phyloP scores from a whole-genome alignment of 2,113 vertebrate species.

The Rhea americana region DNA sequence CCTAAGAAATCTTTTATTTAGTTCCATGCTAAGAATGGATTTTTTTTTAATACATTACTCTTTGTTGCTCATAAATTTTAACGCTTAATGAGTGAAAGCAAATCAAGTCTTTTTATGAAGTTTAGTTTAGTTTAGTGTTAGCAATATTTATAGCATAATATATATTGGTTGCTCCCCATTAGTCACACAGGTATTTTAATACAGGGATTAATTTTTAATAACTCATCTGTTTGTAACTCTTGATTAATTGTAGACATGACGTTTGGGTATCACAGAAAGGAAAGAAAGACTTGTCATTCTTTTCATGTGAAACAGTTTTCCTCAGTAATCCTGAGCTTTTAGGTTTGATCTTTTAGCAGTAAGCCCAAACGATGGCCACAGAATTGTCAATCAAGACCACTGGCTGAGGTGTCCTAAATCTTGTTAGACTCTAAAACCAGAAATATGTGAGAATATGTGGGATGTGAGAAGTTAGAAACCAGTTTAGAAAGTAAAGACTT shows the following conservation, averaged over 20 bases:
- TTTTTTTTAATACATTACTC: background rate
- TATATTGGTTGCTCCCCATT: conserved; percentile 14
- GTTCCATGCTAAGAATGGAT: background rate
- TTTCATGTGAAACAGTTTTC: background rate
- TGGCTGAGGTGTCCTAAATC: background rate
- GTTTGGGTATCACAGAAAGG: background rate
- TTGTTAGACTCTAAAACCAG: background rate
- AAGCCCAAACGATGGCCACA: background rate
- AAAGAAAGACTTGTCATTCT: background rate
- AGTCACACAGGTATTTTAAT: conserved; percentile 65
- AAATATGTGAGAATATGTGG: background rate
- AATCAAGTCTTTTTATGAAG: conserved; percentile 58
- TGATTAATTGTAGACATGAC: background rate
- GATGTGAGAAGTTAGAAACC: background rate
- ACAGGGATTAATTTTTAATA: conserved; percentile 71
- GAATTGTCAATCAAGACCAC: background rate
- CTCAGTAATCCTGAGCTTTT: background rate
- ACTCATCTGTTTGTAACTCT: conserved; percentile 51
- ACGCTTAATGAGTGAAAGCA: conserved; percentile 40
- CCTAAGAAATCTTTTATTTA: background rate
- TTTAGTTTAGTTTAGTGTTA: conserved; percentile 24
- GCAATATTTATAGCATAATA: conserved; percentile 42
- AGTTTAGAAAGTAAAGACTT: background rate
- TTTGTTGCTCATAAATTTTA: conserved; percentile 60
- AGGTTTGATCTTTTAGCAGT: background rate